Evolutionary conservation across 2,113 vertebrate genomes (phyloP).

Genomic region (Erythrocercus mccallii): DNA sequence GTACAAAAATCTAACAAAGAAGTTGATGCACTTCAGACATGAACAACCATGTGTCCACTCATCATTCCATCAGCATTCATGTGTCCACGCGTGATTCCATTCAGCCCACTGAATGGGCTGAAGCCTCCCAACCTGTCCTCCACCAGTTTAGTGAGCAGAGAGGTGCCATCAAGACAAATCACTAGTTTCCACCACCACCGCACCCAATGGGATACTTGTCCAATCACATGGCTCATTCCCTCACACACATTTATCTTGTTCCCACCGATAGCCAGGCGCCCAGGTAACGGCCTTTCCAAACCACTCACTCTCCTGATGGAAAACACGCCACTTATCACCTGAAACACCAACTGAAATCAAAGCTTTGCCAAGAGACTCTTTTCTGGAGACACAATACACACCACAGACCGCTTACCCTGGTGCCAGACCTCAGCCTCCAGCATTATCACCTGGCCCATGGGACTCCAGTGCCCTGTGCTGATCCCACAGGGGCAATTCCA

Average conservation of each 20-base stretch:
- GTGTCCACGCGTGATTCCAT: not conserved
- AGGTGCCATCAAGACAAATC: not conserved
- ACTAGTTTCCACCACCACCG: not conserved
- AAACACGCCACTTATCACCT: not conserved
- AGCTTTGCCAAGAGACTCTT: not conserved
- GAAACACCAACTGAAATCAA: not conserved
- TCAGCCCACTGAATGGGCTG: not conserved
- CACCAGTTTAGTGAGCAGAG: not conserved
- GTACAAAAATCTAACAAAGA: not conserved
- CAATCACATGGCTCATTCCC: not conserved
- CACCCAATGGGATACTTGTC: rapidly evolving
- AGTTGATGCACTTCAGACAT: not conserved
- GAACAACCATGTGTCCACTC: not conserved
- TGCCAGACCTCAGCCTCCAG: not conserved
- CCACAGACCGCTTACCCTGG: not conserved
- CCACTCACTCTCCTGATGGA: not conserved
- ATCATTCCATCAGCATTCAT: not conserved
- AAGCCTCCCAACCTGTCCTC: not conserved
- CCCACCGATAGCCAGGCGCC: not conserved
- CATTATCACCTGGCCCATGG: not conserved
- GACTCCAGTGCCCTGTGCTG: not conserved
- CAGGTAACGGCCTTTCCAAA: not conserved
- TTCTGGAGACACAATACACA: not conserved
- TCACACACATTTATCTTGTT: not conserved
- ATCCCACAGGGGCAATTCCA: not conserved